Evolutionary conservation across 2,888 invertebrate species (phyloP).

Genomic region (Troides helena): DNA sequence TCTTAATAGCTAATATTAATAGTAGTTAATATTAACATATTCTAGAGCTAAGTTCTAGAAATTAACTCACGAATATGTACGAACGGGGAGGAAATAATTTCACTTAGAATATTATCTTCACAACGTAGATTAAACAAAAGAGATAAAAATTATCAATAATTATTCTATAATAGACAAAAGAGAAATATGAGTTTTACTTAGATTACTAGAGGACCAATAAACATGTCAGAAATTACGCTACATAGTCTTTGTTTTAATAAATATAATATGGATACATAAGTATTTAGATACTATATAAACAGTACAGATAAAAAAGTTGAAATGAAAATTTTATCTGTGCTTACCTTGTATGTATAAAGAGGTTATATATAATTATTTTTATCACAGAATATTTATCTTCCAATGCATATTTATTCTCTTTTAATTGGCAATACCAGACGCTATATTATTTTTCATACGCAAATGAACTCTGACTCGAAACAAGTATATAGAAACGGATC

Average conservation of each 20-base stretch:
- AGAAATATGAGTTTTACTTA: no score
- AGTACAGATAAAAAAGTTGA: no score
- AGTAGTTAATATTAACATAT: neutral
- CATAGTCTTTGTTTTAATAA: no score
- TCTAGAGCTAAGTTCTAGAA: neutral
- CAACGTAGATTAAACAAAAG: no score
- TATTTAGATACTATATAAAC: no score
- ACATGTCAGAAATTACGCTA: no score
- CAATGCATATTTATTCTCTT: neutral
- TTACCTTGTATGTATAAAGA: no score
- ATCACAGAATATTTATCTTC: neutral
- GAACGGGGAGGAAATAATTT: neutral
- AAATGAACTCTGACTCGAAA: conserved; percentile 24
- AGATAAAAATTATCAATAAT: no score
- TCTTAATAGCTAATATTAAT: neutral
- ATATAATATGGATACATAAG: no score
- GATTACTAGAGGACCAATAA: no score
- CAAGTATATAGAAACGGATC: conserved; percentile 20
- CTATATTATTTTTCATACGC: conserved; percentile 15
- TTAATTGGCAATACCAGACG: neutral
- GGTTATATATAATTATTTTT: neutral
- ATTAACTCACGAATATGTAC: neutral
- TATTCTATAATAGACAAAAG: no score
- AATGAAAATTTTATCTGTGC: no score
- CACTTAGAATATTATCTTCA: neutral